These are phyloP conservation scores for Malthinus seriepunctatus DNA, from an alignment of 2,888 invertebrate species.

Conservation along the genomic window DNA sequence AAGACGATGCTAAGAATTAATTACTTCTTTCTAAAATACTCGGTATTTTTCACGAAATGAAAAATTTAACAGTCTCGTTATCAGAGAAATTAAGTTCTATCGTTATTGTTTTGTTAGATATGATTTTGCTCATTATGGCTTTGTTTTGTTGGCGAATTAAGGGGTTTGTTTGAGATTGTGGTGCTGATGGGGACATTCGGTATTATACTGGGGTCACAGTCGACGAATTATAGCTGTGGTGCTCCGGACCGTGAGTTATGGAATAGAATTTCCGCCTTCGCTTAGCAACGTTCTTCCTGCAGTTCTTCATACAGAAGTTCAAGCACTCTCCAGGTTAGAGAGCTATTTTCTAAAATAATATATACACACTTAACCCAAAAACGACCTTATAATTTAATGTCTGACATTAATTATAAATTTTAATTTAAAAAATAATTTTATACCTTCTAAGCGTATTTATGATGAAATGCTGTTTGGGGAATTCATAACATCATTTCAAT, in stretches of 20 bases:
- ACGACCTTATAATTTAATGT: neutral
- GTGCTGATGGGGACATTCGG: constrained; percentile 25
- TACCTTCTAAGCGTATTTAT: no score
- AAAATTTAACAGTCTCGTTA: no score
- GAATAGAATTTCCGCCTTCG: constrained; percentile 41
- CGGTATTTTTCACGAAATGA: no score
- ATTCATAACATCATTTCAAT: no score
- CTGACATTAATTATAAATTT: no score
- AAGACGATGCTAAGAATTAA: no score
- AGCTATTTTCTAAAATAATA: constrained; percentile 21
- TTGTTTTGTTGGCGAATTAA: constrained; percentile 25
- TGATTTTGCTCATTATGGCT: constrained; percentile 30
- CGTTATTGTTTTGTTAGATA: constrained; percentile 30
- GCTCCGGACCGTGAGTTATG: constrained; percentile 40
- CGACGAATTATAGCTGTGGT: constrained; percentile 38
- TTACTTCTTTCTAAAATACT: no score
- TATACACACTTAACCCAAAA: constrained; percentile 19
- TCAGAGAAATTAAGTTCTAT: constrained; percentile 28
- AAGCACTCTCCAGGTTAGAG: constrained; percentile 22
- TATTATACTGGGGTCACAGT: constrained; percentile 32
- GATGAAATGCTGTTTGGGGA: no score
- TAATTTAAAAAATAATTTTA: no score
- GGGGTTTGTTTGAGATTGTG: constrained; percentile 14
- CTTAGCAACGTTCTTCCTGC: constrained; percentile 30
- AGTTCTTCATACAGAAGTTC: constrained; percentile 14